phyloP scores from a whole-genome alignment of 1,140 invertebrate species.

The Aphelenchoides besseyi region DNA sequence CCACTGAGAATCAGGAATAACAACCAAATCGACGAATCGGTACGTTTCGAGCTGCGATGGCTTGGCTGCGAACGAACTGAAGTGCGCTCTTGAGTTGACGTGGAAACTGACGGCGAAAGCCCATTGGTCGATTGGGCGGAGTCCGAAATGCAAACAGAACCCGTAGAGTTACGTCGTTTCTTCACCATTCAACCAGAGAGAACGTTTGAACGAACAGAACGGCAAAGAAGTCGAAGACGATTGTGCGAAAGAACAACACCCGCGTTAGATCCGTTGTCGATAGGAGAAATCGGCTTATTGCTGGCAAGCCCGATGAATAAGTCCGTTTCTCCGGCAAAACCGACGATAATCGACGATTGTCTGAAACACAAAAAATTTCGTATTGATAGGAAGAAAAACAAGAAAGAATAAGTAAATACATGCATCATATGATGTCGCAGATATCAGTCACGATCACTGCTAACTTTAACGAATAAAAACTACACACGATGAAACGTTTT shows the following conservation, averaged over 20 bases:
- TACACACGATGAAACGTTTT: no score
- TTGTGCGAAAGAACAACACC: neutral
- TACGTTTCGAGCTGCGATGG: neutral
- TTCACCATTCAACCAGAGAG: constrained; percentile 13
- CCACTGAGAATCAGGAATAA: constrained; percentile 4
- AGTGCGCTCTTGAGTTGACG: neutral
- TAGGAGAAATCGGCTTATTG: constrained; percentile 1
- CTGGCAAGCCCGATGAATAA: neutral
- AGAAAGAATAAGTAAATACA: no score
- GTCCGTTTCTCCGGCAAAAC: constrained; percentile 1
- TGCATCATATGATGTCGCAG: no score
- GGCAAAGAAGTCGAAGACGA: neutral
- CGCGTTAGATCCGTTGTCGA: neutral
- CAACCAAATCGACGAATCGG: constrained; percentile 3
- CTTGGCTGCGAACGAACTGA: no score
- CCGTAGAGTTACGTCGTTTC: neutral
- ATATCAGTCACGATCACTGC: no score
- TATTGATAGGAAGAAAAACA: no score
- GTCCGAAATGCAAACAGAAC: neutral
- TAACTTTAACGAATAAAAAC: no score
- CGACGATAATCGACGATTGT: no score
- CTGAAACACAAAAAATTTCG: no score
- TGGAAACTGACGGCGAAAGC: neutral
- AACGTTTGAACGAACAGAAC: neutral
- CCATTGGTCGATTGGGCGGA: neutral